Evolutionary conservation across 2,888 invertebrate genomes (phyloP).

Genomic region (Microplitis manilae): DNA sequence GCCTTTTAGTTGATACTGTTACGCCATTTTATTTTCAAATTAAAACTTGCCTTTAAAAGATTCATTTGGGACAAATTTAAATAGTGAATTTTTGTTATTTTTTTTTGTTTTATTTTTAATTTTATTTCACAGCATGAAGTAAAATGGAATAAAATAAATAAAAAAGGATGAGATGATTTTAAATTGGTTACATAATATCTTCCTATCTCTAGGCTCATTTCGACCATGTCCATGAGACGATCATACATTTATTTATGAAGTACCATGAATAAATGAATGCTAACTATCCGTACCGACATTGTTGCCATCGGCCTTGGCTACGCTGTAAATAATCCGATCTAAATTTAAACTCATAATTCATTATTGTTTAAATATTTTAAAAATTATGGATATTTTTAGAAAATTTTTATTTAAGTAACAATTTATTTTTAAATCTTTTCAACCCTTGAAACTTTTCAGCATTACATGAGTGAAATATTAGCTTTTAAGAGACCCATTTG

Average conservation of each 20-base stretch:
- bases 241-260: constrained; percentile 71
- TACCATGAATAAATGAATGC: constrained; percentile 70
- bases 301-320: neutral
- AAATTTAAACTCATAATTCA: neutral
- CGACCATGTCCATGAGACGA: constrained; percentile 47
- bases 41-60: too few relatives aligned
- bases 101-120: too few relatives aligned
- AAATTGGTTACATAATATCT: constrained; percentile 12
- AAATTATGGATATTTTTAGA: too few relatives aligned
- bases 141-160: neutral
- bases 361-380: neutral
- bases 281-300: constrained; percentile 54
- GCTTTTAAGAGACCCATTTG: too few relatives aligned
- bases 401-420: too few relatives aligned
- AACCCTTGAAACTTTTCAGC: too few relatives aligned
- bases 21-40: too few relatives aligned
- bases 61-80: too few relatives aligned
- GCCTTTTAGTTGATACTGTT: neutral
- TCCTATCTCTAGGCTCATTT: neutral
- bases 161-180: neutral
- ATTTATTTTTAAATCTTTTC: too few relatives aligned
- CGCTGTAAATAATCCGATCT: neutral
- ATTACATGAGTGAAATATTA: too few relatives aligned
- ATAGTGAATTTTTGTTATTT: too few relatives aligned
- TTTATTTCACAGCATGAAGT: neutral